These are phyloP conservation scores for Julus scandinavius DNA, from an alignment of 2,888 invertebrate species.

Conservation along the genomic window DNA sequence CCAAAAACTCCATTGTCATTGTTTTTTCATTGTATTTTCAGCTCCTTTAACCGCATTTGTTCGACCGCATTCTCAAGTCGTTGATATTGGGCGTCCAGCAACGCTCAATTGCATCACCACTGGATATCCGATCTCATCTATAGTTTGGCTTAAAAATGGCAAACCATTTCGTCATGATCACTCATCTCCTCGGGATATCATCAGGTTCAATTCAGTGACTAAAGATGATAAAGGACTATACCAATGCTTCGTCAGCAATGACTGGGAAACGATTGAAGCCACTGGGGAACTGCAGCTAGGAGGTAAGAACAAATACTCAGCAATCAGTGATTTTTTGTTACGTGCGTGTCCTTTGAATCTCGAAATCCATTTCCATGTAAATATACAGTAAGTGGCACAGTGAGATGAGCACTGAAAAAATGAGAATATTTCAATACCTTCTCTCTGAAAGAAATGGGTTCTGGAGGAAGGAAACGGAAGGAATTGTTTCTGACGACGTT, in stretches of 20 bases:
- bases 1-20: not conserved
- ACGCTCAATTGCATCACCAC: conserved; percentile 42
- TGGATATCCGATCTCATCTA: conserved; percentile 53
- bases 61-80: conserved; percentile 52
- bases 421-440: not conserved
- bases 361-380: not conserved
- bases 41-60: conserved; percentile 50
- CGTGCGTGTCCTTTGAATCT: not conserved
- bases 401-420: not conserved
- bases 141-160: conserved; percentile 55
- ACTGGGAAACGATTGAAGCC: conserved; percentile 63
- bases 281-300: conserved; percentile 64
- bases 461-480: not conserved
- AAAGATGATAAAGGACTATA: conserved; percentile 55
- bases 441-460: not conserved
- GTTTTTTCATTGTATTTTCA: conserved; percentile 40
- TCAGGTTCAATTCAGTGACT: conserved; percentile 41
- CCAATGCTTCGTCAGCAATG: conserved; percentile 60
- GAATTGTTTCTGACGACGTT: not conserved
- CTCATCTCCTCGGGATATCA: not conserved
- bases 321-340: not conserved
- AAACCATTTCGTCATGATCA: conserved; percentile 47
- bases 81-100: conserved; percentile 51
- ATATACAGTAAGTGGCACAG: not conserved
- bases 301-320: conserved; percentile 61